Conservation (phyloP, 1,140 invertebrate species). For the Cydia amplana region DNA sequence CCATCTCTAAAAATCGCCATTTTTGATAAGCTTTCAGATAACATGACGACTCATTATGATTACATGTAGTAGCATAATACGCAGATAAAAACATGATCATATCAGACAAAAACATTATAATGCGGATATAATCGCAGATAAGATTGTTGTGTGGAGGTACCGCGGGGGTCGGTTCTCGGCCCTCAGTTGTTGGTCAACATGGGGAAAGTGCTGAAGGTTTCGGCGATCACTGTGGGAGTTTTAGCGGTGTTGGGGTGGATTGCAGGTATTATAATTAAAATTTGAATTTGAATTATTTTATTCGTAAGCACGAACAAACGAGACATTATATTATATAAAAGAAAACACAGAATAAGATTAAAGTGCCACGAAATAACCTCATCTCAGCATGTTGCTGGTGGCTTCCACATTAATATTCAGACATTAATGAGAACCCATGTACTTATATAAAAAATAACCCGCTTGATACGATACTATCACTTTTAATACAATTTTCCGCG, state of each 20-base stretch:
- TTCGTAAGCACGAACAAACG: too few relatives aligned
- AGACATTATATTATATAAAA: too few relatives aligned
- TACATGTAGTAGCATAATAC: neutral
- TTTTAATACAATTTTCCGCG: neutral
- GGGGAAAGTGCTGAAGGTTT: conserved; percentile 27
- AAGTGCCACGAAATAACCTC: too few relatives aligned
- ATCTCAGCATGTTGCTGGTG: too few relatives aligned
- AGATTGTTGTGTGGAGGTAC: neutral
- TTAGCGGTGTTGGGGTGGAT: conserved; percentile 38
- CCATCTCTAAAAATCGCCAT: too few relatives aligned
- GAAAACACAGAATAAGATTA: too few relatives aligned
- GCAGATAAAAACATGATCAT: neutral
- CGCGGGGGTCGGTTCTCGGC: neutral
- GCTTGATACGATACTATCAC: neutral
- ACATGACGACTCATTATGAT: too few relatives aligned
- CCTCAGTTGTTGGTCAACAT: neutral
- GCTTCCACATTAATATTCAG: too few relatives aligned
- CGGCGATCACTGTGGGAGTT: conserved; percentile 30
- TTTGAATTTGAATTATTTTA: too few relatives aligned
- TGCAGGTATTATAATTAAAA: too few relatives aligned
- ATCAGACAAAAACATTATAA: neutral
- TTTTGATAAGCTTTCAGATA: too few relatives aligned
- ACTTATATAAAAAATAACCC: neutral
- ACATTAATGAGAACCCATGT: neutral
- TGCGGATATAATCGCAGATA: neutral